phyloP scores from a whole-genome alignment of 2,888 invertebrate species.

The Heliconius ismenius region DNA sequence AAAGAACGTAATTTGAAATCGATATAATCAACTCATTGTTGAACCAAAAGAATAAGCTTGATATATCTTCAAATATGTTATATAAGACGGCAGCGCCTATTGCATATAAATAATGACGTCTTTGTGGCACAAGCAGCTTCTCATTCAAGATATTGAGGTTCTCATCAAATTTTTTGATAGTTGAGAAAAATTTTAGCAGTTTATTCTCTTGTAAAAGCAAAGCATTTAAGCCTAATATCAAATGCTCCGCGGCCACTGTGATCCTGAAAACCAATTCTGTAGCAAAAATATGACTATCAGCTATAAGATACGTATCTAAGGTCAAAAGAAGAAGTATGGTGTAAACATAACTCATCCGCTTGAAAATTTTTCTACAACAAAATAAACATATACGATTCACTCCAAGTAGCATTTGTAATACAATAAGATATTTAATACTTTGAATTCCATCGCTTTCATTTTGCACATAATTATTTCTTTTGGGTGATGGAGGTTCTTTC shows the following conservation, averaged over 20 bases:
- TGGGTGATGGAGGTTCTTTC: slow-evolving; percentile 10
- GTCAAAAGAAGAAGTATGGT: slow-evolving; percentile 21
- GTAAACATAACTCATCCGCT: slow-evolving; percentile 31
- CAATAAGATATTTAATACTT: slow-evolving; percentile 36
- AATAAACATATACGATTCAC: slow-evolving; percentile 39
- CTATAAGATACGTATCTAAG: slow-evolving; percentile 1
- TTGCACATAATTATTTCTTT: slow-evolving; percentile 26
- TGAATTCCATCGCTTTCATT: slow-evolving; percentile 6
- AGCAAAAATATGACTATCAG: neutral
- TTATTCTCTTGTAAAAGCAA: slow-evolving; percentile 27
- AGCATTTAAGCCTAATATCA: slow-evolving; percentile 26
- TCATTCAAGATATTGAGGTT: slow-evolving; percentile 27
- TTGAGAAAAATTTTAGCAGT: slow-evolving; percentile 28
- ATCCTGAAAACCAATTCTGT: slow-evolving; percentile 28
- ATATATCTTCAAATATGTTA: slow-evolving; percentile 19
- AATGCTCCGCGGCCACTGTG: slow-evolving; percentile 26
- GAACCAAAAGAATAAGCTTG: neutral
- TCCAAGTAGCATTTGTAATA: slow-evolving; percentile 39
- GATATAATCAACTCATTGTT: neutral
- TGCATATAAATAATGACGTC: slow-evolving; percentile 19
- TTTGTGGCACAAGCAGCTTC: slow-evolving; percentile 1
- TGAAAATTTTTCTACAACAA: slow-evolving; percentile 21
- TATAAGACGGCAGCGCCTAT: slow-evolving; percentile 19
- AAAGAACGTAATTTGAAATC: slow-evolving; percentile 20
- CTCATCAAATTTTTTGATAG: slow-evolving; percentile 31